Percentiles rank a stretch among this genome's conserved stretches.
These are phyloP conservation scores for Byasa hedistus DNA, from an alignment of 2,888 invertebrate species.

Conservation along the genomic window DNA sequence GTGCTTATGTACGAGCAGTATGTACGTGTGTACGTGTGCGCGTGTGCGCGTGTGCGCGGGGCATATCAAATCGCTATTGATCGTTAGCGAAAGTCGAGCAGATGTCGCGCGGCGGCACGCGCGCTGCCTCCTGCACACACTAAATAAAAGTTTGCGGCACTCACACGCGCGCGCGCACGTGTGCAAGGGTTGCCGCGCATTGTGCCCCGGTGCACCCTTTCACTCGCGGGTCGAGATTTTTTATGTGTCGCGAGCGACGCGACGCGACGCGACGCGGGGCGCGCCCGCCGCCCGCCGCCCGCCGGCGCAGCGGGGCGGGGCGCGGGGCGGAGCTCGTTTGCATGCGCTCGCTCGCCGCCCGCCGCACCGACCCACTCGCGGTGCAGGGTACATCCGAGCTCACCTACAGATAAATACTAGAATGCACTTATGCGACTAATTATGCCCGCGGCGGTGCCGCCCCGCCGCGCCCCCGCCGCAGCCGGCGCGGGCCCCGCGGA, in stretches of 20 bases:
- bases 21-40: background rate
- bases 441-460: too few relatives aligned
- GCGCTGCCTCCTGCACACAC: background rate
- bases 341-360: background rate
- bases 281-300: conserved; percentile 16
- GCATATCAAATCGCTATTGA: conserved; percentile 17
- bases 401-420: too few relatives aligned
- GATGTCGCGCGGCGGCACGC: conserved; percentile 12
- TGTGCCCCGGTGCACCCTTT: conserved; percentile 24
- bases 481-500: too few relatives aligned
- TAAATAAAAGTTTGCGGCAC: conserved; percentile 26
- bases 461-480: too few relatives aligned
- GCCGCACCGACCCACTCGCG: background rate
- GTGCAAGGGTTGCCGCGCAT: conserved; percentile 31
- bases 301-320: conserved; percentile 7
- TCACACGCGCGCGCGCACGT: conserved; percentile 24
- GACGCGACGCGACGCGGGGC: conserved; percentile 8
- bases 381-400: too few relatives aligned
- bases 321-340: background rate
- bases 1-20: background rate
- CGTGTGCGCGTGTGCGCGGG: too few relatives aligned
- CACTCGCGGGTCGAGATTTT: conserved; percentile 15
- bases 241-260: conserved; percentile 21
- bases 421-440: too few relatives aligned
- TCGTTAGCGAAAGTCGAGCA: conserved; percentile 26